phyloP scores from a whole-genome alignment of 2,888 invertebrate genomes.

The Limenitis camilla region DNA sequence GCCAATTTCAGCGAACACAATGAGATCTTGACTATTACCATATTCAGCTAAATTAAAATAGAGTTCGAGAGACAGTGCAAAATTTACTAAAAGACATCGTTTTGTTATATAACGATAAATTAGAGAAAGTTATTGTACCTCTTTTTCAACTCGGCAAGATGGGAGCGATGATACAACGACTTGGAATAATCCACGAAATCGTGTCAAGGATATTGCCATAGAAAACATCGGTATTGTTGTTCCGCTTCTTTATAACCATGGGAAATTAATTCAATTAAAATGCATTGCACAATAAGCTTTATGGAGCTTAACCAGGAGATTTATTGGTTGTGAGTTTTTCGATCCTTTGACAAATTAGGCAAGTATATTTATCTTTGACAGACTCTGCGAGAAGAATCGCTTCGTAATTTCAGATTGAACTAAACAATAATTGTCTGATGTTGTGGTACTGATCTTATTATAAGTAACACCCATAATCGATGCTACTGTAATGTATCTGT shows the following conservation, averaged over 20 bases:
- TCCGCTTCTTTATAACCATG: slow-evolving; percentile 40
- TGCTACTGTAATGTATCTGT: too few relatives aligned
- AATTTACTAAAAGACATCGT: too few relatives aligned
- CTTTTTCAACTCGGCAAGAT: slow-evolving; percentile 26
- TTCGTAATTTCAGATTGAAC: neutral
- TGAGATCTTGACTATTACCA: slow-evolving; percentile 5
- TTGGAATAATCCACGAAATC: slow-evolving; percentile 36
- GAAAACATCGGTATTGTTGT: slow-evolving; percentile 31
- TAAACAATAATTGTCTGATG: neutral
- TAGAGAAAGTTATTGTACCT: too few relatives aligned
- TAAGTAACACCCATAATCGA: too few relatives aligned
- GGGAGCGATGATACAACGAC: slow-evolving; percentile 40
- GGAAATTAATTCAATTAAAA: slow-evolving; percentile 57
- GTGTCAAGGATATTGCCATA: slow-evolving; percentile 50
- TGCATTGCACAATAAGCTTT: slow-evolving; percentile 24
- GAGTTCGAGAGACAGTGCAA: too few relatives aligned
- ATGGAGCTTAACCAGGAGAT: slow-evolving; percentile 18
- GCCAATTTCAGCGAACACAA: slow-evolving; percentile 15
- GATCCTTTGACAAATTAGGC: slow-evolving; percentile 4
- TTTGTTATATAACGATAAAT: too few relatives aligned
- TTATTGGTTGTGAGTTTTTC: slow-evolving; percentile 16
- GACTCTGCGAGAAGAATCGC: neutral
- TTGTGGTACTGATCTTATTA: too few relatives aligned
- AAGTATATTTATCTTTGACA: slow-evolving; percentile 3
- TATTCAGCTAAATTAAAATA: neutral